A percentile compares a stretch with the other conserved stretches of the same genome.
Evolutionary conservation across 2,888 invertebrate genomes (phyloP).

Genomic region (Idaea aversata): DNA sequence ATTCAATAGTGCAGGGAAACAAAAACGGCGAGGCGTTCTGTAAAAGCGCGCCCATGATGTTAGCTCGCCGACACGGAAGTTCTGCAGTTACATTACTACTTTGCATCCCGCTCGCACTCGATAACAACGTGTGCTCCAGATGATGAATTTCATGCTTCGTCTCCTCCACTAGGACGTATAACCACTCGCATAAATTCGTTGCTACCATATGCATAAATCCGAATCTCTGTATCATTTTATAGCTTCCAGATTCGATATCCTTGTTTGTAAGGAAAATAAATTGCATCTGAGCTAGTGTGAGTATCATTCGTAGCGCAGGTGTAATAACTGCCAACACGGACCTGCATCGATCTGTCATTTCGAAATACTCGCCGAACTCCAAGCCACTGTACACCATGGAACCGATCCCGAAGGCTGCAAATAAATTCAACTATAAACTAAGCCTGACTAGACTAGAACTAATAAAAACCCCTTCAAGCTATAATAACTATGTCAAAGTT

Average conservation of each 20-base stretch:
- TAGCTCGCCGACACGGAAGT: conserved; percentile 78
- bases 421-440: conserved; percentile 13
- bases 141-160: conserved; percentile 93
- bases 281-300: conserved; percentile 94
- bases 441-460: conserved; percentile 12
- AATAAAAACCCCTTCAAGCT: conserved; percentile 16
- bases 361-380: conserved; percentile 88
- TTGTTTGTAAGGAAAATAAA: conserved; percentile 96
- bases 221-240: conserved; percentile 88
- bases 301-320: conserved; percentile 89
- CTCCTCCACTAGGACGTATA: conserved; percentile 92
- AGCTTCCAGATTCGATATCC: conserved; percentile 80
- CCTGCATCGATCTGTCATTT: conserved; percentile 83
- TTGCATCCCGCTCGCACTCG: conserved; percentile 32
- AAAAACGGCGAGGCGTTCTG: conserved; percentile 89
- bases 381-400: conserved; percentile 87
- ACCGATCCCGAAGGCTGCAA: conserved; percentile 79
- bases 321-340: conserved; percentile 86
- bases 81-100: conserved; percentile 32
- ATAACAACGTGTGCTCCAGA: conserved; percentile 72
- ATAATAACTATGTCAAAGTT: conserved; percentile 30
- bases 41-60: conserved; percentile 86
- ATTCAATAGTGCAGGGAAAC: conserved; percentile 94
- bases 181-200: conserved; percentile 95
- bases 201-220: conserved; percentile 97